Conservation (phyloP, 2,797 vertebrate genomes). For the Rhyacichthys aspro region DNA sequence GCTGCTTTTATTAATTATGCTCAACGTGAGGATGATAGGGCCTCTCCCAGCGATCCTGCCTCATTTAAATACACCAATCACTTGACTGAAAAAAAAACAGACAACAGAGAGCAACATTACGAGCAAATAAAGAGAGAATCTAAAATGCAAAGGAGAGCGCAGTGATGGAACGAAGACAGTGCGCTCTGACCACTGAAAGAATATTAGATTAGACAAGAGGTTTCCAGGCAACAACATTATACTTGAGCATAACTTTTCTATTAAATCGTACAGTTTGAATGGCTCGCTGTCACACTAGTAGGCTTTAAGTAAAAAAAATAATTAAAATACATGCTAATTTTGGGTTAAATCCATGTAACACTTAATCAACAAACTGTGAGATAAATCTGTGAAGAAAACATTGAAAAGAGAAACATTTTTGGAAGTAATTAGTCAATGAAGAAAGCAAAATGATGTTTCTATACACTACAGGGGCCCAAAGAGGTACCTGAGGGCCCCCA, state of each 20-base stretch:
- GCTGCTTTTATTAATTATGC: constrained; percentile 77
- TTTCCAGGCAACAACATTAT: not conserved
- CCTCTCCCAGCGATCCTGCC: constrained; percentile 50
- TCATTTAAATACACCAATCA: constrained; percentile 47
- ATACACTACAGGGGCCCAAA: too few relatives aligned
- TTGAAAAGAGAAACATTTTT: too few relatives aligned
- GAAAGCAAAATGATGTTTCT: too few relatives aligned
- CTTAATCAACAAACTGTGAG: not conserved
- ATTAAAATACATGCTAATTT: too few relatives aligned
- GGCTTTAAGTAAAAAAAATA: too few relatives aligned
- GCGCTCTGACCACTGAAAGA: not conserved
- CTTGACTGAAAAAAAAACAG: constrained; percentile 12
- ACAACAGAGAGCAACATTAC: constrained; percentile 19
- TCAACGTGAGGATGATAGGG: constrained; percentile 57
- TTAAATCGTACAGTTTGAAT: too few relatives aligned
- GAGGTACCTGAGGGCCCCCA: too few relatives aligned
- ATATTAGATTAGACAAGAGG: constrained; percentile 6
- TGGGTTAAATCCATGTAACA: too few relatives aligned
- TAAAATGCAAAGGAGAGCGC: not conserved
- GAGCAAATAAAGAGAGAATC: constrained; percentile 13
- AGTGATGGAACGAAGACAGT: not conserved
- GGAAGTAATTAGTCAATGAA: too few relatives aligned
- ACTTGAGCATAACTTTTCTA: not conserved
- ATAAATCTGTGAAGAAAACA: too few relatives aligned
- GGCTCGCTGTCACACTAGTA: too few relatives aligned